Conservation (phyloP, 1,140 invertebrate species). For the Zaprionus gabonicus region DNA sequence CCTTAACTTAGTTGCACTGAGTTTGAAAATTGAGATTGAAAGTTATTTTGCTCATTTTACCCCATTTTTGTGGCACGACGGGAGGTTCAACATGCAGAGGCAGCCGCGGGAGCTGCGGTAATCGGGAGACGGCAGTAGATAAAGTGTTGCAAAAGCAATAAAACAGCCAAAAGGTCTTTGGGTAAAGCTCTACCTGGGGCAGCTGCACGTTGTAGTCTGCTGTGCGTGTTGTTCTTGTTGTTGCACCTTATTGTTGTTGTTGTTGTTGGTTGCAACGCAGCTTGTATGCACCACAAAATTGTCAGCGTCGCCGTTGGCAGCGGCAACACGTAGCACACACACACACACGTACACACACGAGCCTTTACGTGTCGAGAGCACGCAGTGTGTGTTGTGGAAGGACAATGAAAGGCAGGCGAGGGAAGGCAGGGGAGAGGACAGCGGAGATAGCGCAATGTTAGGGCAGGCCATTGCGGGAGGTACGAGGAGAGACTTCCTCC, state of each 20-base stretch:
- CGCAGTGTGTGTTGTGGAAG: constrained; percentile 32
- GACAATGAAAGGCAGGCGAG: not conserved
- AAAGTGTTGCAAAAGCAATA: constrained; percentile 52
- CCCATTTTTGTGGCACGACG: not conserved
- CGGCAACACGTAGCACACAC: constrained; percentile 65
- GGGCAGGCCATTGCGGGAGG: not conserved
- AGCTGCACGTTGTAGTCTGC: not conserved
- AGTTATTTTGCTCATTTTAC: not conserved
- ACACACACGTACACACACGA: not conserved
- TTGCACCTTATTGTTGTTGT: constrained; percentile 20
- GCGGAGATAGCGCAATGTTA: too few species aligned
- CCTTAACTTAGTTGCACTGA: not conserved
- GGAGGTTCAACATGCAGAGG: not conserved
- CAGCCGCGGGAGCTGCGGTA: not conserved
- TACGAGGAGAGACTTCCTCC: not conserved
- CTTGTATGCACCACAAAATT: constrained; percentile 54
- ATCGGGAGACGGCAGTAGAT: constrained; percentile 27
- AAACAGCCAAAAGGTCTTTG: constrained; percentile 30
- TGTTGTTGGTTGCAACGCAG: constrained; percentile 14
- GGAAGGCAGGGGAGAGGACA: not conserved
- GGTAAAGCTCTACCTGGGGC: not conserved
- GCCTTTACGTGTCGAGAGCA: constrained; percentile 65
- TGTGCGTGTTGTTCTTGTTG: not conserved
- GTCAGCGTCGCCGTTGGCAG: constrained; percentile 48
- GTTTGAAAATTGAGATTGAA: constrained; percentile 4